A percentile compares a stretch with the other conserved stretches of the same genome.
Conservation (phyloP, 2,113 vertebrate species). For the Hepsetus odoe region DNA sequence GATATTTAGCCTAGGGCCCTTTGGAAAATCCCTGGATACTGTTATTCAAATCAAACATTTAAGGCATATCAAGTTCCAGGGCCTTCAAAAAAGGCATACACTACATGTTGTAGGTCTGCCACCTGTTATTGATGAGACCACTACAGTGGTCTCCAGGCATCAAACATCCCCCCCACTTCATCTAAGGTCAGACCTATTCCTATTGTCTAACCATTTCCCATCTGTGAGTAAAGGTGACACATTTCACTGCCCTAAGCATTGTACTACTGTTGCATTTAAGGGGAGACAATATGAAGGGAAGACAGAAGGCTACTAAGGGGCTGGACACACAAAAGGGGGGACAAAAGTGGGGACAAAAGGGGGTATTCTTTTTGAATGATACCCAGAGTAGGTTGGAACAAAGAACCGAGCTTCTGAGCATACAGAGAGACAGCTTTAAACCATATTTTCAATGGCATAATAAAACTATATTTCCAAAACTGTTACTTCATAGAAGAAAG, state of each 20-base stretch:
- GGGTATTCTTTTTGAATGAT: constrained; percentile 9
- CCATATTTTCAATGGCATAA: not conserved
- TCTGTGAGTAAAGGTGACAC: constrained; percentile 26
- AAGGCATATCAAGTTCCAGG: constrained; percentile 62
- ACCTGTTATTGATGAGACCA: constrained; percentile 43
- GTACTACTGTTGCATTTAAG: constrained; percentile 40
- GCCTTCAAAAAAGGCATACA: constrained; percentile 15
- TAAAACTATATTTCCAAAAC: no score
- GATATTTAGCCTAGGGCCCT: constrained; percentile 36
- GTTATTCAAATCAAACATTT: constrained; percentile 66
- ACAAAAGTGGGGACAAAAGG: not conserved
- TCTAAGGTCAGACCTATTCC: constrained; percentile 21
- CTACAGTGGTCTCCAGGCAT: constrained; percentile 30
- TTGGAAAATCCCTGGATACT: constrained; percentile 48
- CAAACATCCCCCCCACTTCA: constrained; percentile 4
- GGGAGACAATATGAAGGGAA: constrained; percentile 46
- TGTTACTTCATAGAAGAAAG: no score
- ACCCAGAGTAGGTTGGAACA: not conserved
- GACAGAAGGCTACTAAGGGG: not conserved
- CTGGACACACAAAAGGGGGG: not conserved
- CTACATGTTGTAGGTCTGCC: constrained; percentile 41
- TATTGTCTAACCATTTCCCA: constrained; percentile 37
- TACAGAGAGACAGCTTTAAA: not conserved
- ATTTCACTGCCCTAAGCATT: constrained; percentile 45
- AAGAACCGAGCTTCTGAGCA: not conserved